phyloP scores from a whole-genome alignment of 2,888 invertebrate genomes.

The Chymomyza caudatula region DNA sequence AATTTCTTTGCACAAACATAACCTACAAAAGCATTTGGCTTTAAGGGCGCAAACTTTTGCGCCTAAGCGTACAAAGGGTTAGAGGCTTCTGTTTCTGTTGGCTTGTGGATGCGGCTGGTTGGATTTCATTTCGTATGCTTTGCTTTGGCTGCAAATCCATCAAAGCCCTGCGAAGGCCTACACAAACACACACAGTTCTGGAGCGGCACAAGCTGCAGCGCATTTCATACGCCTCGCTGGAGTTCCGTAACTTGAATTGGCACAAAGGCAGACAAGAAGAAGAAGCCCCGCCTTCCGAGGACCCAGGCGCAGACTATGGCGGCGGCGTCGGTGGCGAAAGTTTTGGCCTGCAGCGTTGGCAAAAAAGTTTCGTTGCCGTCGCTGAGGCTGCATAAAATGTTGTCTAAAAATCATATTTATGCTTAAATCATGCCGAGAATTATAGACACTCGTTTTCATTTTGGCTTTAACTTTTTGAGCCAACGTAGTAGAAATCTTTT shows the following conservation, averaged over 20 bases:
- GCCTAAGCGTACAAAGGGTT: neutral
- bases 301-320: slow-evolving; percentile 5
- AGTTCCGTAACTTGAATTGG: slow-evolving; percentile 69
- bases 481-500: slow-evolving; percentile 50
- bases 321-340: slow-evolving; percentile 36
- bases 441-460: neutral
- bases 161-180: slow-evolving; percentile 49
- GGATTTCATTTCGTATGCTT: slow-evolving; percentile 32
- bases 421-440: slow-evolving; percentile 38
- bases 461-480: slow-evolving; percentile 3
- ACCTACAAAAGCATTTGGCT: slow-evolving; percentile 2
- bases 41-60: neutral
- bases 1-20: neutral
- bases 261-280: slow-evolving; percentile 40
- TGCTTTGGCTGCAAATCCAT: slow-evolving; percentile 42
- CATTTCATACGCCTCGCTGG: slow-evolving; percentile 70
- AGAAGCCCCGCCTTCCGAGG: neutral
- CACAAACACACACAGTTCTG: slow-evolving; percentile 20
- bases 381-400: slow-evolving; percentile 65
- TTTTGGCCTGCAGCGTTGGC: slow-evolving; percentile 60
- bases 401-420: slow-evolving; percentile 57
- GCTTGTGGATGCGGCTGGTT: slow-evolving; percentile 20
- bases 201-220: slow-evolving; percentile 44
- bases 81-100: neutral
- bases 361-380: slow-evolving; percentile 16